phyloP scores from a whole-genome alignment of 2,113 vertebrate species.

The Solea solea region DNA sequence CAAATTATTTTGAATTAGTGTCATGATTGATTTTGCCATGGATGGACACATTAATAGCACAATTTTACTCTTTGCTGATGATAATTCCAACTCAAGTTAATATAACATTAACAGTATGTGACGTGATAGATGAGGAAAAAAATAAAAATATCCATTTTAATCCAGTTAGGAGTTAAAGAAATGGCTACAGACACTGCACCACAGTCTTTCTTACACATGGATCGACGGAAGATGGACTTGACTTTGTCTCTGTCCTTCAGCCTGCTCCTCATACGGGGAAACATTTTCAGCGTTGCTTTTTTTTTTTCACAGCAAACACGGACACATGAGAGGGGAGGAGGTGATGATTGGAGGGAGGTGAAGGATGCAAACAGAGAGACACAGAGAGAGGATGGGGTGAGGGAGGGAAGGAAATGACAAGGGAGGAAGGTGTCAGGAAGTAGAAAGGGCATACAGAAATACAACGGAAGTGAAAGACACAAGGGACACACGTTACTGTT shows the following conservation, averaged over 20 bases:
- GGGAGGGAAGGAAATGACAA: conserved; percentile 22
- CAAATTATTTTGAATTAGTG: neutral
- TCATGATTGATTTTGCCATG: conserved; percentile 24
- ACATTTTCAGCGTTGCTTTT: conserved; percentile 70
- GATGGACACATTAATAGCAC: conserved; percentile 10
- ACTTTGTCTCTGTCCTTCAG: conserved; percentile 78
- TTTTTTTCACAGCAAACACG: conserved; percentile 37
- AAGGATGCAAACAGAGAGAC: conserved; percentile 16
- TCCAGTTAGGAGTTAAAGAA: conserved; percentile 18
- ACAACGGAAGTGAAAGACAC: conserved; percentile 50
- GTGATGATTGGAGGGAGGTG: conserved; percentile 5
- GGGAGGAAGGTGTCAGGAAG: conserved; percentile 5
- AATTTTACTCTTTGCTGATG: neutral
- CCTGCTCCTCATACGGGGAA: conserved; percentile 74
- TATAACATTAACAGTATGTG: conserved; percentile 4
- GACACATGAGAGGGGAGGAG: conserved; percentile 26
- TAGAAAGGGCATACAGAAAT: conserved; percentile 31
- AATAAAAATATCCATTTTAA: neutral
- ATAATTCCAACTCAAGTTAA: neutral
- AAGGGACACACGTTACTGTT: conserved; percentile 41
- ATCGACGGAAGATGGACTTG: conserved; percentile 76
- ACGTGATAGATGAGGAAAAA: neutral
- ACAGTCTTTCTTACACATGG: conserved; percentile 74
- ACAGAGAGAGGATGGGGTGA: neutral
- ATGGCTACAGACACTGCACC: conserved; percentile 19